Conservation (phyloP, 2,113 vertebrate genomes). For the Rhadina sibilatrix region DNA sequence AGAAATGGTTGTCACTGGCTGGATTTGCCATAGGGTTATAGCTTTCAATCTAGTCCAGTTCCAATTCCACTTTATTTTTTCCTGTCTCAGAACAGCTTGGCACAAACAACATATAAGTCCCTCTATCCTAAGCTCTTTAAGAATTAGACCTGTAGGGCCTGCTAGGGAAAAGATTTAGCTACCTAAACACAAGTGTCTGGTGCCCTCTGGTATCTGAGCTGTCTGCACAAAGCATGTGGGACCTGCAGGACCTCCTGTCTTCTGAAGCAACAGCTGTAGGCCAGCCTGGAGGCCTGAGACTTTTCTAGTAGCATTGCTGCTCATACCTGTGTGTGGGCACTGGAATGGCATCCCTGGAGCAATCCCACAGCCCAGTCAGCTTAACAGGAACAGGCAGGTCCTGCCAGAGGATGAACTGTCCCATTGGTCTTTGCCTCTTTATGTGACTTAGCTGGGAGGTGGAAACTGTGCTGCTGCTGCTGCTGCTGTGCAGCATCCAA, state of each 20-base stretch:
- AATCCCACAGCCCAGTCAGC: neutral
- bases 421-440: neutral
- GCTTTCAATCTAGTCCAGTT: neutral
- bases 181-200: neutral
- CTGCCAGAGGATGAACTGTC: neutral
- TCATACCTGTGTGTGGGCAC: neutral
- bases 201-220: neutral
- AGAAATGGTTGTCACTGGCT: neutral
- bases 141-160: neutral
- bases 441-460: neutral
- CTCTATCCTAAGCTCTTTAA: neutral
- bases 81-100: neutral
- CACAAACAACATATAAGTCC: neutral
- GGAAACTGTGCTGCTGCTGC: neutral
- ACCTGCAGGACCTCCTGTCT: neutral
- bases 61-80: neutral
- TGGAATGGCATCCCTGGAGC: neutral
- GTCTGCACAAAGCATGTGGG: neutral
- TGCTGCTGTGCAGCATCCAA: neutral
- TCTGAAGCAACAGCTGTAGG: neutral
- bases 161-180: neutral
- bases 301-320: neutral
- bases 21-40: neutral
- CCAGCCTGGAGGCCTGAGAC: neutral
- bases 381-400: neutral